These are phyloP conservation scores for Geophilus truncorum DNA, from an alignment of 2,888 invertebrate genomes.

Conservation along the genomic window DNA sequence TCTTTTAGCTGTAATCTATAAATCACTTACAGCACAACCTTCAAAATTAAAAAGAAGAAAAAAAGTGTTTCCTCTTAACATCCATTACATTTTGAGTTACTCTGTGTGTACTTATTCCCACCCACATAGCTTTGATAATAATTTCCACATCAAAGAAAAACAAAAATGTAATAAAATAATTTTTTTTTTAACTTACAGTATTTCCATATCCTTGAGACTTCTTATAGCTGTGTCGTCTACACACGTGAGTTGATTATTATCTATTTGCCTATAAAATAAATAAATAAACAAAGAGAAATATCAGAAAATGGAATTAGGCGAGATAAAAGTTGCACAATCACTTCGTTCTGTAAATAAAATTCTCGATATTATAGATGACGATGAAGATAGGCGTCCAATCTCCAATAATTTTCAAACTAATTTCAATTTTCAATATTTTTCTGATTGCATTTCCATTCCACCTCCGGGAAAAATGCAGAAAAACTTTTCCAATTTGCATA, in stretches of 20 bases:
- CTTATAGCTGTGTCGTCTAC: constrained; percentile 86
- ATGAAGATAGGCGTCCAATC: neutral
- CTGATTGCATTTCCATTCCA: neutral
- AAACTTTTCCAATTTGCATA: constrained; percentile 16
- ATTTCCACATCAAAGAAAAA: neutral
- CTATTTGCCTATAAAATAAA: constrained; percentile 66
- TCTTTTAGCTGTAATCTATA: constrained; percentile 22
- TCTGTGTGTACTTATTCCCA: neutral
- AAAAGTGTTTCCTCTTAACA: constrained; percentile 3
- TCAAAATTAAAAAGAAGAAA: neutral
- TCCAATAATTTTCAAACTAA: constrained; percentile 20
- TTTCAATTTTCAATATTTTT: constrained; percentile 23
- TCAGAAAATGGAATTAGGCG: neutral
- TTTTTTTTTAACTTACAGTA: constrained; percentile 81
- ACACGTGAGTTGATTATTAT: constrained; percentile 91
- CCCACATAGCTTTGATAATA: neutral
- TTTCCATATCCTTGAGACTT: constrained; percentile 59
- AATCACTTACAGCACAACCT: neutral
- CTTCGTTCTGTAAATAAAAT: neutral
- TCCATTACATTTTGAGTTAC: constrained; percentile 3
- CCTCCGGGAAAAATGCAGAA: neutral
- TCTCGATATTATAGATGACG: neutral
- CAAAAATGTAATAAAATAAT: too few relatives aligned
- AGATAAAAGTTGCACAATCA: neutral
- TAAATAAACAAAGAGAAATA: neutral